Conservation (phyloP, 1,140 invertebrate species). For the Drosophila asahinai region DNA sequence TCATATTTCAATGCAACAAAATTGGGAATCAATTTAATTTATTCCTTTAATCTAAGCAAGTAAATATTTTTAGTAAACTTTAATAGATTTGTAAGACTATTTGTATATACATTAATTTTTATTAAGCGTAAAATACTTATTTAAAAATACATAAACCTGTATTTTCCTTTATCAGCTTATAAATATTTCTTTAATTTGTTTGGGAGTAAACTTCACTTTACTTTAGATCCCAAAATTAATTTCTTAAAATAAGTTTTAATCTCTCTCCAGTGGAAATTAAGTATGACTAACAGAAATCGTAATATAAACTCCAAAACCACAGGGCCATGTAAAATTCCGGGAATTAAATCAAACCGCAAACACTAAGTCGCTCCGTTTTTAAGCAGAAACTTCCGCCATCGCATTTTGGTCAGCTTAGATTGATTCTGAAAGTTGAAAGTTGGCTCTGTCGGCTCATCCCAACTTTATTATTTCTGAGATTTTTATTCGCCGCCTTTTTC, state of each 20-base stretch:
- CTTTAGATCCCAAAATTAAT: too few relatives aligned
- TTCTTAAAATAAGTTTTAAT: too few relatives aligned
- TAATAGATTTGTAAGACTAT: too few relatives aligned
- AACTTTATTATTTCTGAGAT: slow-evolving; percentile 20
- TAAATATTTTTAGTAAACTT: too few relatives aligned
- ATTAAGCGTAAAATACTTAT: too few relatives aligned
- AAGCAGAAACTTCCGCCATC: slow-evolving; percentile 15
- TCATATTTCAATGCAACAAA: too few relatives aligned
- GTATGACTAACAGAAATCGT: too few relatives aligned
- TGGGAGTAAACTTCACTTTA: too few relatives aligned
- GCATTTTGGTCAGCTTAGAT: neutral
- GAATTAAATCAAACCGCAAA: neutral
- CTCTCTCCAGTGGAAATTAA: too few relatives aligned
- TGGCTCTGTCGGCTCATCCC: slow-evolving; percentile 2
- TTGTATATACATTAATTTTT: neutral
- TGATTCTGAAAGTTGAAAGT: slow-evolving; percentile 6
- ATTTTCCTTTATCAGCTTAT: too few relatives aligned
- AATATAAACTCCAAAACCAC: neutral
- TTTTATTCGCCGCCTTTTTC: slow-evolving; percentile 7
- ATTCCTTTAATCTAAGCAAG: too few relatives aligned
- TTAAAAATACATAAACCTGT: neutral
- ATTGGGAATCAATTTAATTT: too few relatives aligned
- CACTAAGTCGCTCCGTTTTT: neutral
- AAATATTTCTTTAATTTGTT: neutral
- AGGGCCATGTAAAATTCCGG: neutral